Evolutionary conservation across 2,113 vertebrate genomes (phyloP), one percentile per base, ranked within the genome.

Genomic region (Ailuropoda melanoleuca): DNA sequence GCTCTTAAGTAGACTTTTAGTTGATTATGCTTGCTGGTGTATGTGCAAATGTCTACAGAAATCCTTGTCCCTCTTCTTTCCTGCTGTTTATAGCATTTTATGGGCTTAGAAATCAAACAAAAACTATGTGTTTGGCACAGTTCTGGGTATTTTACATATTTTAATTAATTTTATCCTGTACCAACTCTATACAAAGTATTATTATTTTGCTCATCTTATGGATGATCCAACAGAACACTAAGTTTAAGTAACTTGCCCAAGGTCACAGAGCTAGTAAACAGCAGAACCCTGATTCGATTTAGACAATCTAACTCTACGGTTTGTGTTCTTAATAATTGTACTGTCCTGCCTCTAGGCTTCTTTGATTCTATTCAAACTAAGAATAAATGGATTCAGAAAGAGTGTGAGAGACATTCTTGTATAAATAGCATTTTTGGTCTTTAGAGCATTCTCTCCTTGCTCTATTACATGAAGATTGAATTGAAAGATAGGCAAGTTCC

Each of bases 381-480:
- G 78, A 93, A 95, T 75, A 74, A 96, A 62, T 74, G 77, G 68
- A 88, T 90, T 87, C 29, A 86, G 68, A 88, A 92, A 87, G 50
- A 84, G 5, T n/a, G 17, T 50, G 39, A 90, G 58, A 92, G 39
- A 2, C 34, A 48, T 37, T 78, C 18, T 48, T 74, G 18, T 34
- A 90, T 64, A 56, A 93, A 86, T 50, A 80, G 26, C 26, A 31
- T 55, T 87, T 86, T 77, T 74, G 72, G 37, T 78, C 37, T 55
- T 93, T 15, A 83, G 50, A n/a, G 13, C 46, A 56, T 78, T 92
- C 50, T 96, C 23, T 92, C 83, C 46, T 84, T 90, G 11, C 39
- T 86, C 37, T 83, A 0, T 26, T 78, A 31, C 70, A 86, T 43
- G 50, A 23, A 29, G 77, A 75, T 50, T 80, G 37, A 93, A 55